Conservation (phyloP, 2,113 vertebrate genomes). For the Myiagra hebetior region DNA sequence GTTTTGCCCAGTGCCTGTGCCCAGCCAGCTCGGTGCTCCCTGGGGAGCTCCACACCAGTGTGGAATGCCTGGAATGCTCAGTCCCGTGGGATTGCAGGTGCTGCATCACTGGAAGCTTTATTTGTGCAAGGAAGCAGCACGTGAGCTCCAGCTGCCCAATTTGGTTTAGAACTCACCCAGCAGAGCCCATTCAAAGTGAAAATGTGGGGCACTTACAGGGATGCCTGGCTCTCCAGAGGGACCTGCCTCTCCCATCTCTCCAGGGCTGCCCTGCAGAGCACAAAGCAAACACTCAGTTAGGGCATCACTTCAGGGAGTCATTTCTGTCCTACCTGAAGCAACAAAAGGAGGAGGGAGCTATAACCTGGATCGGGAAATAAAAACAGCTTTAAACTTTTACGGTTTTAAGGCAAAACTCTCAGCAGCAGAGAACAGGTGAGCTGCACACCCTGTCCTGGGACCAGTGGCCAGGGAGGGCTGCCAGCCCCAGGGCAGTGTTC, state of each 20-base stretch:
- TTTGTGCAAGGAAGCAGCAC: background rate
- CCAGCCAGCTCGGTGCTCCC: background rate
- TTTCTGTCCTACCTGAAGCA: background rate
- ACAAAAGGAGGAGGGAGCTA: background rate
- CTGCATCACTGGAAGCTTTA: background rate
- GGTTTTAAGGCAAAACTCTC: background rate
- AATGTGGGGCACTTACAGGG: conserved; percentile 85
- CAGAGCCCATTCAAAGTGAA: rapidly evolving
- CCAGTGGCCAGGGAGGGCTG: background rate
- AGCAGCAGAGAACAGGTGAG: background rate
- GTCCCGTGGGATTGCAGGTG: rapidly evolving
- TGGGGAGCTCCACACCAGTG: background rate
- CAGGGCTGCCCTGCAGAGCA: conserved; percentile 78
- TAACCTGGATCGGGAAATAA: background rate
- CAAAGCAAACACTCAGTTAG: background rate
- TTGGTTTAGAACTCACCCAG: background rate
- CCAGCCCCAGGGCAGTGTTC: background rate
- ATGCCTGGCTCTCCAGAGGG: conserved; percentile 96
- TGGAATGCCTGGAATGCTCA: background rate
- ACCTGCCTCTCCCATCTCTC: conserved; percentile 85
- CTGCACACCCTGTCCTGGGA: background rate
- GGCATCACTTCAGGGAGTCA: background rate
- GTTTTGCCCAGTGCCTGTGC: background rate
- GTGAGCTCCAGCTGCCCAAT: background rate
- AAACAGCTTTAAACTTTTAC: background rate